These are phyloP conservation scores for Amblyornis subalaris DNA, from an alignment of 2,113 vertebrate genomes.

Conservation along the genomic window DNA sequence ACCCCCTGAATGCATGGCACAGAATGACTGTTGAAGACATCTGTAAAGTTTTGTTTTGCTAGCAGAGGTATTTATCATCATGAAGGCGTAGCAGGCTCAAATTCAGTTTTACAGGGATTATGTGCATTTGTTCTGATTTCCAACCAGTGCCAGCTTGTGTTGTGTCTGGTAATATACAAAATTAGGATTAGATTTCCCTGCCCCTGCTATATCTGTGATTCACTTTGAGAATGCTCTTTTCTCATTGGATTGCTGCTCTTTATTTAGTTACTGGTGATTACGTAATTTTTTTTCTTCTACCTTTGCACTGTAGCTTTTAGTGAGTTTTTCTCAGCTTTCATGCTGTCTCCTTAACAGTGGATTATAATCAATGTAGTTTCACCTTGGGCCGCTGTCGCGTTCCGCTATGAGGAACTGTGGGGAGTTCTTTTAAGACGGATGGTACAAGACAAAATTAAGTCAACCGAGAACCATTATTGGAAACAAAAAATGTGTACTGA, in stretches of 20 bases:
- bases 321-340: background rate
- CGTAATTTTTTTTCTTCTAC: background rate
- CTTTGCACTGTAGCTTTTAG: background rate
- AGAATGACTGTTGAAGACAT: background rate
- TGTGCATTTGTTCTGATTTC: background rate
- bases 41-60: background rate
- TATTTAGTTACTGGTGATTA: background rate
- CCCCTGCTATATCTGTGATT: background rate
- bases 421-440: too few relatives aligned
- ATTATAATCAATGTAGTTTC: background rate
- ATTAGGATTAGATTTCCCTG: background rate
- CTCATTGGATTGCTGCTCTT: background rate
- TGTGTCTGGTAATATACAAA: background rate
- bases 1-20: background rate
- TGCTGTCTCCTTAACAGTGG: background rate
- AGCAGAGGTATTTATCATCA: background rate
- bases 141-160: background rate
- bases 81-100: background rate
- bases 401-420: too few relatives aligned
- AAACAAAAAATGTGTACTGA: too few relatives aligned
- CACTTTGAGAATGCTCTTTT: background rate
- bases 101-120: background rate
- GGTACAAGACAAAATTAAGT: too few relatives aligned
- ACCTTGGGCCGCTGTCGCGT: background rate
- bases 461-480: too few relatives aligned